Evolutionary conservation across 2,113 vertebrate genomes (phyloP).

Genomic region (Saccopteryx leptura): DNA sequence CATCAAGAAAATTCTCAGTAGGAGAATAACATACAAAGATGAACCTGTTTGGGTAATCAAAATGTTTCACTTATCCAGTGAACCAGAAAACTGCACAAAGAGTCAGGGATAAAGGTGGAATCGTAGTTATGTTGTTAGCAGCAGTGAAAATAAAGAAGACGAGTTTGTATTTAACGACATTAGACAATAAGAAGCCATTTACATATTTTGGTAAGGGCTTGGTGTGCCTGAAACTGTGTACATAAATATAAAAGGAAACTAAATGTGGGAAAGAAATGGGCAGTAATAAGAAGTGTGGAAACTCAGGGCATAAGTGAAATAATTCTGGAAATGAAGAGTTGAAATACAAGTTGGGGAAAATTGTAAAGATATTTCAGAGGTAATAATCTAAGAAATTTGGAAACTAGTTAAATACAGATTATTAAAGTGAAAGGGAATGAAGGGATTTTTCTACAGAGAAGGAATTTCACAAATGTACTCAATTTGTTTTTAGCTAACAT

Average conservation of each 20-base stretch:
- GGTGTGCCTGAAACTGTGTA: not conserved
- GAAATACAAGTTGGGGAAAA: not conserved
- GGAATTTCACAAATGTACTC: constrained; percentile 56
- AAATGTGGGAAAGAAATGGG: not conserved
- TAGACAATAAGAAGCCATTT: not conserved
- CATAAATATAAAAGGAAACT: not conserved
- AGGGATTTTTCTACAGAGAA: constrained; percentile 20
- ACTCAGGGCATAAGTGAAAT: not conserved
- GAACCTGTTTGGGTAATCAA: not conserved
- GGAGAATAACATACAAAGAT: not conserved
- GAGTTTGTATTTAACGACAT: not conserved
- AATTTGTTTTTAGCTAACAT: constrained; percentile 34
- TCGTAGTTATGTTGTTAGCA: not conserved
- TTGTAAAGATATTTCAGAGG: not conserved
- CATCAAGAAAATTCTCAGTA: not conserved
- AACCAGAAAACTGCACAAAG: not conserved
- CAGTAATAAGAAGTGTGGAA: not conserved
- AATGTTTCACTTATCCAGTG: not conserved
- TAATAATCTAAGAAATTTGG: constrained; percentile 7
- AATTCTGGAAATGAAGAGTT: not conserved
- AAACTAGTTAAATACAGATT: not conserved
- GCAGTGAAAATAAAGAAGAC: not conserved
- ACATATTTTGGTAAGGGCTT: not conserved
- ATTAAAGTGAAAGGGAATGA: constrained; percentile 34
- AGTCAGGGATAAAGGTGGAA: not conserved